Conservation (phyloP, 2,113 vertebrate genomes). For the Piaya cayana region DNA sequence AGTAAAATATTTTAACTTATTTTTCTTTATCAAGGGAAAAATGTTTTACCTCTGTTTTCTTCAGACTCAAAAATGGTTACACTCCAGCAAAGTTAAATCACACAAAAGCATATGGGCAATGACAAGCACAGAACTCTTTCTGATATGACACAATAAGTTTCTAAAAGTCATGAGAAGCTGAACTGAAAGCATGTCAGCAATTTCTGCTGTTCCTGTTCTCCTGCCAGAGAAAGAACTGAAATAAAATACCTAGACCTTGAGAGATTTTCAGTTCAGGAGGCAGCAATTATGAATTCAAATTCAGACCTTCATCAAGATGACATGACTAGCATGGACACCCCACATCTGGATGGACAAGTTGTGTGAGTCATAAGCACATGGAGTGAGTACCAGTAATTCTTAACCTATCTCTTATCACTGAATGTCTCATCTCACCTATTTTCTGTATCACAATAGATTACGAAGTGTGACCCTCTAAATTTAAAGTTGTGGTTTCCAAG, state of each 20-base stretch:
- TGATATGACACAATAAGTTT: neutral
- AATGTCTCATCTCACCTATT: neutral
- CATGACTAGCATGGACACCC: neutral
- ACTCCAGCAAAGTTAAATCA: neutral
- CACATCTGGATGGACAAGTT: neutral
- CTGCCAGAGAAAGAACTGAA: neutral
- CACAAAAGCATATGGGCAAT: neutral
- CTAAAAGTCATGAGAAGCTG: neutral
- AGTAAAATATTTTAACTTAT: neutral
- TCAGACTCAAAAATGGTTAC: neutral
- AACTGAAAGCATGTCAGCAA: neutral
- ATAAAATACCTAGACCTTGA: neutral
- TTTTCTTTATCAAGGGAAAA: conserved; percentile 13
- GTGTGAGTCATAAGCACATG: neutral
- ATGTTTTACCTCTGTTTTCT: neutral
- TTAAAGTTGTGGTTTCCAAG: neutral
- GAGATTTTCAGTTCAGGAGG: neutral
- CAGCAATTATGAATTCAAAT: neutral
- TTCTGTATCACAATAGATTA: neutral
- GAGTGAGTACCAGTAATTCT: neutral
- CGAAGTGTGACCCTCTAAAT: neutral
- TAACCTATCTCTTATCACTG: neutral
- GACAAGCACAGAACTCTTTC: neutral
- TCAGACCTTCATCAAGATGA: neutral
- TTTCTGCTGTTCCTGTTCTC: neutral